These are phyloP conservation scores for Drosophila navojoa DNA, from an alignment of 1,140 invertebrate genomes.

Conservation along the genomic window DNA sequence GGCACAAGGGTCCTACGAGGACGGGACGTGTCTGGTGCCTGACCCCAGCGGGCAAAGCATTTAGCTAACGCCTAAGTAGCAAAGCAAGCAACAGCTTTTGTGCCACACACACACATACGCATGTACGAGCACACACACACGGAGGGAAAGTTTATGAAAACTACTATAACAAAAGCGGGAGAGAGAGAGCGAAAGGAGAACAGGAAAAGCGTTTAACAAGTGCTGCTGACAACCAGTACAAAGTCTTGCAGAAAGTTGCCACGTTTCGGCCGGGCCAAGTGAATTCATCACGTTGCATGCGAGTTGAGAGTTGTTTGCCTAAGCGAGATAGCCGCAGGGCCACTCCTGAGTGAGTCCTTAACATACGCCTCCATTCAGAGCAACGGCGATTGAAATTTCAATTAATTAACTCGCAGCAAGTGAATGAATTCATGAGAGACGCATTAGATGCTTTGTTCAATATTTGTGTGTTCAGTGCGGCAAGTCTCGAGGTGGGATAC, in stretches of 20 bases:
- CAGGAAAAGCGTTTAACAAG: conserved; percentile 66
- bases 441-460: neutral
- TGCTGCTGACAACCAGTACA: conserved; percentile 42
- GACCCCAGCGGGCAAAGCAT: conserved; percentile 66
- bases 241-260: conserved; percentile 33
- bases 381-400: conserved; percentile 1
- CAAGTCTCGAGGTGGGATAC: neutral
- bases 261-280: conserved; percentile 7
- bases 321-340: conserved; percentile 3
- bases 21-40: neutral
- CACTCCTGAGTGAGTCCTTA: neutral
- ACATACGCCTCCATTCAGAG: neutral
- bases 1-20: neutral
- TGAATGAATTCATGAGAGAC: neutral
- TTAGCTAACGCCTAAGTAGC: conserved; percentile 69
- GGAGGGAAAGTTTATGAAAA: conserved; percentile 55
- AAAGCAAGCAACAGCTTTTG: conserved; percentile 63
- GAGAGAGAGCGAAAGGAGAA: neutral
- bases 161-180: conserved; percentile 47
- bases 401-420: conserved; percentile 9
- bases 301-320: conserved; percentile 2
- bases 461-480: neutral
- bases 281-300: conserved; percentile 33
- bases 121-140: conserved; percentile 47
- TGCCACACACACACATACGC: conserved; percentile 14